Conservation (phyloP, 92 coral and sea anemone genomes). For the Metridium senile region DNA sequence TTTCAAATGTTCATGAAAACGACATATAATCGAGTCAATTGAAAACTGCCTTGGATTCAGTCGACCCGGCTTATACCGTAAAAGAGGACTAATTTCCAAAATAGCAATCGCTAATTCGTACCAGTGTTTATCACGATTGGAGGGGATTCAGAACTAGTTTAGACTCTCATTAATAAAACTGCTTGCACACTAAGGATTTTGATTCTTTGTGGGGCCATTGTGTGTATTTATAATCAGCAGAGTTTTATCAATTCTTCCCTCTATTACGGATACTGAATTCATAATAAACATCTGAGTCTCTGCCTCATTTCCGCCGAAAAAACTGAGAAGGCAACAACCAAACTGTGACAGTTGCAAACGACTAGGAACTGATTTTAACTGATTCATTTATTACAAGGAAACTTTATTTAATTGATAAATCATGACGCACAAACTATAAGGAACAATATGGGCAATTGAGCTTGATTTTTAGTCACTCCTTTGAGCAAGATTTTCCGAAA, state of each 20-base stretch:
- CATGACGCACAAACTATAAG: background rate
- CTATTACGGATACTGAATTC: conserved; percentile 14
- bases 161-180: background rate
- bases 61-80: no score
- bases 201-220: background rate
- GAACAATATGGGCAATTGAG: no score
- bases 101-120: background rate
- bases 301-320: conserved; percentile 29
- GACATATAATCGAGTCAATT: conserved; percentile 1
- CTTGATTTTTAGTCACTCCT: no score
- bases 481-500: no score
- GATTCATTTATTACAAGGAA: background rate
- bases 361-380: background rate
- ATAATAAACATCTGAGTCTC: conserved; percentile 23
- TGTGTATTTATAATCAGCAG: conserved; percentile 12
- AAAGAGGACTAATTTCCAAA: background rate
- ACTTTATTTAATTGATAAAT: background rate
- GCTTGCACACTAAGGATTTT: background rate
- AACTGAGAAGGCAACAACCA: background rate
- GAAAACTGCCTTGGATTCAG: background rate
- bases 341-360: background rate
- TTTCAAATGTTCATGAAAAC: conserved; percentile 13
- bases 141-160: background rate
- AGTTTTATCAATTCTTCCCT: conserved; percentile 10
- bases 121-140: background rate